Conservation (phyloP, 2,888 invertebrate species). For the Pegoplata infirma region DNA sequence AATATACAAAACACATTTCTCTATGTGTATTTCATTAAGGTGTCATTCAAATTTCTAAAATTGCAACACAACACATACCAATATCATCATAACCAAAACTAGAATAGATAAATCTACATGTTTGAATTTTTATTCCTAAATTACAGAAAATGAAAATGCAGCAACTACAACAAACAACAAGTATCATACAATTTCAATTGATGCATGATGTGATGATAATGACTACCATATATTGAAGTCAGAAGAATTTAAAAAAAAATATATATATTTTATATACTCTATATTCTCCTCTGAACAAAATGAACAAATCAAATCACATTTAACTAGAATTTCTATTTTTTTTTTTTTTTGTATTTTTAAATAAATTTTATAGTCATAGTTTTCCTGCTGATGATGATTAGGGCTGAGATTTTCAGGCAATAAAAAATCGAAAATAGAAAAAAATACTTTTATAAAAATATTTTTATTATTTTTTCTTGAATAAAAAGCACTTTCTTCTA, state of each 20-base stretch:
- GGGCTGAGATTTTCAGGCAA: too few species aligned
- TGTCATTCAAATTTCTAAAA: conserved; percentile 23
- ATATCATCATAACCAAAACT: not conserved
- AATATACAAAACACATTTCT: not conserved
- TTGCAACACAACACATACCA: conserved; percentile 27
- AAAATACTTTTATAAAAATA: too few species aligned
- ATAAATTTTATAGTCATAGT: not conserved
- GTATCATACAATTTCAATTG: conserved; percentile 25
- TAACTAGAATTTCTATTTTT: not conserved
- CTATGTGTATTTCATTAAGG: not conserved
- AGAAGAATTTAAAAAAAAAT: conserved; percentile 14
- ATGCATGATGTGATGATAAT: conserved; percentile 21
- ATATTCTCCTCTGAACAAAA: not conserved
- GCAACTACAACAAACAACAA: not conserved
- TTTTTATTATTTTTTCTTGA: too few species aligned
- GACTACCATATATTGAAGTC: conserved; percentile 22
- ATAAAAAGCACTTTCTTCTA: too few species aligned
- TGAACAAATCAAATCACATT: not conserved
- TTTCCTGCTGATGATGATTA: not conserved
- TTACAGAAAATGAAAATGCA: too few species aligned
- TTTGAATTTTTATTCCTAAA: conserved; percentile 13
- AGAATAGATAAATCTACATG: conserved; percentile 7
- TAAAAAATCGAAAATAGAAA: too few species aligned
- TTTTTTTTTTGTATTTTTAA: too few species aligned
- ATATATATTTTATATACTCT: too few species aligned